Base-by-base conservation (phyloP, 1,140 invertebrate genomes). In the Elymnias hypermnestra region DNA sequence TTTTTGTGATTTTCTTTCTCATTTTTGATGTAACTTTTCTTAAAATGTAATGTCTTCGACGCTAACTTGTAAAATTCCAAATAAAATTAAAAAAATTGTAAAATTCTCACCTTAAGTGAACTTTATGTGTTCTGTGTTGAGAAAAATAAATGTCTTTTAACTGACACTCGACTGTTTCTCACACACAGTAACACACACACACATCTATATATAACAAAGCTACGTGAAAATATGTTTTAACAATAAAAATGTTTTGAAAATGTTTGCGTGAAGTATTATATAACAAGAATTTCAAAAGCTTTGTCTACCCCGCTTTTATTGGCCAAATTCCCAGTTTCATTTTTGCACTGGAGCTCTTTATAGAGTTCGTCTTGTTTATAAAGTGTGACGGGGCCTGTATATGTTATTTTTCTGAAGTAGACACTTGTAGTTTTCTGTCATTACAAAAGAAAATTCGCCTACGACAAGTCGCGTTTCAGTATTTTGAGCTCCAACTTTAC, bases 261-360 rank as follows among this genome's bases (percentile, higher is more conserved):
- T n/a, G 55, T 57, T 43, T 40, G 56, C 46, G 57, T 63, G 54
- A 69, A 61, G 65, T 57, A 65, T 58, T 62, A 64, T 50, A 57
- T 66, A 69, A 69, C 57, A 58, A 31, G 56, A 63, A 60, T 64
- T 64, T 61, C 59, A 60, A 54, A 52, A 50, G 54, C 59, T 49
- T 63, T 61, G 60, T 64, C 56, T 69, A 51, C 54, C 47, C 51
- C 55, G 40, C 31, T 44, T 62, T 69, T 72, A 69, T 74, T 69
- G 68, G 62, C 54, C 47, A 53, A 63, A 73, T 63, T 73, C 62
- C 57, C 67, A 63, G 63, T 72, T 70, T 68, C 52, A 60, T 68
- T 65, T 59, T 67, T 60, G 44, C 52, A 37, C 48, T 55, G 36
- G 29, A 59, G 51, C 57, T 57, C 57, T 47, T 59, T 59, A 48